Evolutionary conservation across 1,140 invertebrate species (phyloP).

Genomic region (Magallana ariakensis): DNA sequence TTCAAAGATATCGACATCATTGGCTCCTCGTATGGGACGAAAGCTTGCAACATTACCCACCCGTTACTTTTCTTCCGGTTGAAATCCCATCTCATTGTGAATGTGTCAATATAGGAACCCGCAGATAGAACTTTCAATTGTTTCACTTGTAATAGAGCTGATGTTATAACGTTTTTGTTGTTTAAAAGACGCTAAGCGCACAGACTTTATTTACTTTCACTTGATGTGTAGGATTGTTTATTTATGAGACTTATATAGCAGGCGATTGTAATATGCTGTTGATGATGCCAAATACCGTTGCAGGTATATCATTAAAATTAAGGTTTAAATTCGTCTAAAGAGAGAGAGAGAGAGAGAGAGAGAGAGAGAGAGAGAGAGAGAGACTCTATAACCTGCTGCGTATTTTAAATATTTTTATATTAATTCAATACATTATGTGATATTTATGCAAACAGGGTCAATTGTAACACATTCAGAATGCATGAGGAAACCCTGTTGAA

Average conservation of each 20-base stretch:
- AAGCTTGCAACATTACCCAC: conserved; percentile 60
- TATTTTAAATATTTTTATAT: not conserved
- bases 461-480: not conserved
- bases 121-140: not conserved
- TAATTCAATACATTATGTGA: not conserved
- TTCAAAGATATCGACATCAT: conserved; percentile 67
- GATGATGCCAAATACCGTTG: no score
- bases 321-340: no score
- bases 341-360: no score
- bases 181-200: not conserved
- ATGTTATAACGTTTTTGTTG: not conserved
- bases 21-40: conserved; percentile 69
- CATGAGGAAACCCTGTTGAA: not conserved
- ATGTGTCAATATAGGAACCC: conserved; percentile 63
- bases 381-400: not conserved
- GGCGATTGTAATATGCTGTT: not conserved
- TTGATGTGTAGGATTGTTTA: not conserved
- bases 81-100: conserved; percentile 68
- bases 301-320: no score
- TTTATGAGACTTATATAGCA: not conserved
- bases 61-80: conserved; percentile 65
- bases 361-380: no score
- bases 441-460: not conserved
- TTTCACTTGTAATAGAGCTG: not conserved
- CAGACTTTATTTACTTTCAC: not conserved